Evolutionary conservation across 2,113 vertebrate genomes (phyloP).

Genomic region (Agelaius phoeniceus): DNA sequence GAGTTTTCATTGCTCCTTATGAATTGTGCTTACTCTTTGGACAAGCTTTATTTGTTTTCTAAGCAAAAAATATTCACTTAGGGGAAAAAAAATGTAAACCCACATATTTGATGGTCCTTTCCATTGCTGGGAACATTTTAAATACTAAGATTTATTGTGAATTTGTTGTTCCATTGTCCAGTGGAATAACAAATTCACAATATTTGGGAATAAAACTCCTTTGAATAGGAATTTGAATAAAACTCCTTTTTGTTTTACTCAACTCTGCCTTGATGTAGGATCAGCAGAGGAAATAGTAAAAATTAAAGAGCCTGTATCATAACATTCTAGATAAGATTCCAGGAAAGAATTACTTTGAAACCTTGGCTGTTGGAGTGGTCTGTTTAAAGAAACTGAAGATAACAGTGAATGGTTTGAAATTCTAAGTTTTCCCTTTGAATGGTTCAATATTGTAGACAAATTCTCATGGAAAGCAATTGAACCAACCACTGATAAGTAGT

Average conservation of each 20-base stretch:
- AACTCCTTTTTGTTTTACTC: neutral
- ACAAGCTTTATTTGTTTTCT: neutral
- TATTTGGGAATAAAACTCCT: neutral
- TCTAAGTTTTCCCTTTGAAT: neutral
- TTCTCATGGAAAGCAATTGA: neutral
- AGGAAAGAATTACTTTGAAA: neutral
- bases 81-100: neutral
- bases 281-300: neutral
- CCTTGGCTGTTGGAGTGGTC: neutral
- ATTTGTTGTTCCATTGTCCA: neutral
- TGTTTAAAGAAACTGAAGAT: neutral
- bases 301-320: neutral
- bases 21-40: neutral
- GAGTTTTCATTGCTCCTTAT: neutral
- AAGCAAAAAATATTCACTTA: neutral
- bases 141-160: neutral
- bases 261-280: neutral
- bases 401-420: neutral
- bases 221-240: neutral
- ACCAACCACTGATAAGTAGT: neutral
- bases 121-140: neutral
- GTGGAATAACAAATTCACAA: neutral
- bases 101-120: neutral
- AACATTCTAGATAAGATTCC: neutral
- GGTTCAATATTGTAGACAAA: neutral